Percentiles rank a stretch among this genome's conserved stretches.
Evolutionary conservation across 2,797 vertebrate genomes (phyloP).

Genomic region (Mormyrops attenuatus): DNA sequence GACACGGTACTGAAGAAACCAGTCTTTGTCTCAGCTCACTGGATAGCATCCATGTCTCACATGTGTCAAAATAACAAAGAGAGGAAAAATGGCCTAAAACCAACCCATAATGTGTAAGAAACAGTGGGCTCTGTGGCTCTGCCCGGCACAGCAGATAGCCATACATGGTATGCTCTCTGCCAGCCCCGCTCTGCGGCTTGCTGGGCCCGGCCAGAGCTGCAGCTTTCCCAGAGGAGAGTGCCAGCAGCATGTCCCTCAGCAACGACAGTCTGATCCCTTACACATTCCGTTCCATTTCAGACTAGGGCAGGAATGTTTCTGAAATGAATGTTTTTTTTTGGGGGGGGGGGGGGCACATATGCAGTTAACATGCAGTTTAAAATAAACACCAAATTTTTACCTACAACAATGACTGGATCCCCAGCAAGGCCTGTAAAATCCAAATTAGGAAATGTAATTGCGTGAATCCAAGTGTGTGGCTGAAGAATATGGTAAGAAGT

Average conservation of each 20-base stretch:
- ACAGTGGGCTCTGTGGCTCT: constrained; percentile 45
- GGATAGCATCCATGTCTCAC: too few relatives aligned
- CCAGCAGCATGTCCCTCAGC: background rate
- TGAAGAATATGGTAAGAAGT: background rate
- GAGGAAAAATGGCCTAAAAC: background rate
- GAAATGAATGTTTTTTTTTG: background rate
- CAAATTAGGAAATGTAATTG: background rate
- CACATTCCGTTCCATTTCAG: background rate
- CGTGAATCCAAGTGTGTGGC: background rate
- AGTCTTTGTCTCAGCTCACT: too few relatives aligned
- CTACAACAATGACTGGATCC: background rate
- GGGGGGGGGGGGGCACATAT: background rate
- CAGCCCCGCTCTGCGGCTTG: background rate
- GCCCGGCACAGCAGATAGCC: constrained; percentile 36
- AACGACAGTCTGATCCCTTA: background rate
- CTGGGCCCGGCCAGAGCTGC: background rate
- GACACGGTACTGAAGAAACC: too few relatives aligned
- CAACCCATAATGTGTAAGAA: background rate
- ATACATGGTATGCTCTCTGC: constrained; percentile 12
- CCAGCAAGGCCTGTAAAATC: background rate
- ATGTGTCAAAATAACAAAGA: too few relatives aligned
- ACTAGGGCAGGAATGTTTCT: background rate
- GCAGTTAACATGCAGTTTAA: background rate
- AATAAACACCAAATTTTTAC: background rate
- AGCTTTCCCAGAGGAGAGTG: background rate